phyloP scores from a whole-genome alignment of 2,888 invertebrate species.

The Meteorus cinctellus region DNA sequence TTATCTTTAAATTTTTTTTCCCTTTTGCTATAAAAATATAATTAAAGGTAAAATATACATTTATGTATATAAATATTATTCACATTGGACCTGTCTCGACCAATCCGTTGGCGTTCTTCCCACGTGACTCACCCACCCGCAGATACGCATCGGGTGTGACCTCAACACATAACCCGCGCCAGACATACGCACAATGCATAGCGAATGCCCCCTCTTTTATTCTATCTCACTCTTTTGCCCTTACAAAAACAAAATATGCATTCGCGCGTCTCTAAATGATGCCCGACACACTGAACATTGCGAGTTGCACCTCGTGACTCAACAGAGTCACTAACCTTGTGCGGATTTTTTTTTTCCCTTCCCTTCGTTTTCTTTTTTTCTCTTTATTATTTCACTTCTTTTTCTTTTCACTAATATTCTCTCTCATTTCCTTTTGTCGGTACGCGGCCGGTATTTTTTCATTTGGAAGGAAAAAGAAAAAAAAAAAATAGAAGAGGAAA shows the following conservation, averaged over 20 bases:
- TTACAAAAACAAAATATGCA: conserved; percentile 19
- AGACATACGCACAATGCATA: conserved; percentile 62
- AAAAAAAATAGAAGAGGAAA: neutral
- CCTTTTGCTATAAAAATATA: neutral
- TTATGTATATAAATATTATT: neutral
- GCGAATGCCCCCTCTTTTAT: conserved; percentile 46
- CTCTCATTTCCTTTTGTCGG: conserved; percentile 13
- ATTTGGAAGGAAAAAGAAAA: neutral
- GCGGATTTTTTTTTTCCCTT: conserved; percentile 31
- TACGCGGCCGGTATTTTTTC: neutral
- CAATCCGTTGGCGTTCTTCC: conserved; percentile 59
- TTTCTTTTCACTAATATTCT: conserved; percentile 1
- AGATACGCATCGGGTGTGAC: conserved; percentile 64
- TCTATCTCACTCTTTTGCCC: neutral
- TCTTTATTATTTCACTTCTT: conserved; percentile 31
- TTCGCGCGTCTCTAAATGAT: conserved; percentile 27
- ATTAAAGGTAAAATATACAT: conserved; percentile 8
- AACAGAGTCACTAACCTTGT: conserved; percentile 62
- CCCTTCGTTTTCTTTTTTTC: neutral
- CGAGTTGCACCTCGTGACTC: conserved; percentile 57
- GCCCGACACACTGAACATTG: conserved; percentile 31
- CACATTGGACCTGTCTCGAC: conserved; percentile 26
- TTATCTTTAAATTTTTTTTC: too few relatives aligned
- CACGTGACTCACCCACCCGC: conserved; percentile 65
- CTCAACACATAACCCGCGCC: conserved; percentile 43